Base-by-base conservation (phyloP, 2,888 invertebrate genomes). In the Agrypnus murinus region DNA sequence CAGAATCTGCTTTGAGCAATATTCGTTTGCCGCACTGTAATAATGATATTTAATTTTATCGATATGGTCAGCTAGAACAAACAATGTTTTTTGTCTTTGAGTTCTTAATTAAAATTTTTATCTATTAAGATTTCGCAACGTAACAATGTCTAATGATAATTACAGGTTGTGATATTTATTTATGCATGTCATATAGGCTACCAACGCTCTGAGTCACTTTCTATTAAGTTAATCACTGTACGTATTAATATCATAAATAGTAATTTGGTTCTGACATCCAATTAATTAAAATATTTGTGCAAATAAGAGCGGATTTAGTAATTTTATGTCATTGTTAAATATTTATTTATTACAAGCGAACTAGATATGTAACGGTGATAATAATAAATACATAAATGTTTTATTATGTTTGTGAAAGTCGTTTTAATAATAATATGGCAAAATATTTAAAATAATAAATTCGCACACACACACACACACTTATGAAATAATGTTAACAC, bases 221-320 rank as follows among this genome's bases (percentile, higher is more conserved):
- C 55, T 34, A 55, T 55, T 55, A 55, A 8, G 9, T 36, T 36
- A 55, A 43, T 59, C 59, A 19, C 6, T 14, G 6, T 38, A 40
- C 38, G 45, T 43, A 43, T 10, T 32, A 59, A 43, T 59, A 59
- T 59, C 59, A 32, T 43, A 43, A 59, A 59, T 32, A 43, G 43
- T 12, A 59, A 59, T 59, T 59, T 59, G 40, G 10, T 43, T 40
- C 31, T 31, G 59, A 59, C 59, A 43, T 15, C 19, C 10, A 40
- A 59, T 59, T 59, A 59, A 59, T 59, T 59, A 59, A 59, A 59
- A 59, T 59, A 59, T 59, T 59, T 59, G 55, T 40, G 59, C 6
- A 36, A 31, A 34, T 31, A 43, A 25, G 2, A 45, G 45, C 43
- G 45, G 40, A 59, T 59, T 40, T 59, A 58, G 45, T 17, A 43